phyloP scores from a whole-genome alignment of 2,113 vertebrate species.

The Phrynocephalus versicolor region DNA sequence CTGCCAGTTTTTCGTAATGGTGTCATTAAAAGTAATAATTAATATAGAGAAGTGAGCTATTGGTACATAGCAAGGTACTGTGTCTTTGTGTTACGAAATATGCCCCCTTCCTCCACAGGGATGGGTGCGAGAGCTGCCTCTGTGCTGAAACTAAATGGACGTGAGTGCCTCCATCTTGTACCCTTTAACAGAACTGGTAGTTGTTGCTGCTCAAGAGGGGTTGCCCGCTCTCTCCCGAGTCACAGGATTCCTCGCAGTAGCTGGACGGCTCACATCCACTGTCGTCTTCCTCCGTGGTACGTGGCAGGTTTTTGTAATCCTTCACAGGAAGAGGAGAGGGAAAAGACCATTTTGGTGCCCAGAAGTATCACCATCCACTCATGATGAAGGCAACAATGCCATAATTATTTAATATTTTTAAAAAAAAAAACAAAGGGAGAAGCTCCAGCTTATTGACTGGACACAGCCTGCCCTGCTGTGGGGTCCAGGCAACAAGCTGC shows the following conservation, averaged over 20 bases:
- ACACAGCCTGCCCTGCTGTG: too few species aligned
- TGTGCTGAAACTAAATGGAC: not conserved
- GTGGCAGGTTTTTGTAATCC: constrained; percentile 74
- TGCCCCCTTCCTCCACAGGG: not conserved
- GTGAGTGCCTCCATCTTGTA: not conserved
- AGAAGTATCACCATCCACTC: not conserved
- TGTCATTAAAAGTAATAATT: not conserved
- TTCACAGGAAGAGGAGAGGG: constrained; percentile 29
- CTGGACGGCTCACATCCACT: constrained; percentile 76
- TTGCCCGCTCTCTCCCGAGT: constrained; percentile 79
- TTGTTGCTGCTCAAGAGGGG: constrained; percentile 91
- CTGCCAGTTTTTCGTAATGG: not conserved
- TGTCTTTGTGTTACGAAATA: not conserved
- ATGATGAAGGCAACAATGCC: not conserved
- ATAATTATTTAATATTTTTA: not conserved
- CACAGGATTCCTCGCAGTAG: constrained; percentile 82
- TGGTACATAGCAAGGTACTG: not conserved
- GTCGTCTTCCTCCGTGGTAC: constrained; percentile 67
- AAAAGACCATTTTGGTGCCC: not conserved
- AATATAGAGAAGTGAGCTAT: not conserved
- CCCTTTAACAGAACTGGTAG: constrained; percentile 90
- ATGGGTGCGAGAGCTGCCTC: not conserved
- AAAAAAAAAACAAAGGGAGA: too few species aligned
- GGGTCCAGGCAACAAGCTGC: too few species aligned
- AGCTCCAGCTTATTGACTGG: too few species aligned